Base-by-base conservation (phyloP, 2,888 invertebrate genomes). In the Argynnis bischoffii region DNA sequence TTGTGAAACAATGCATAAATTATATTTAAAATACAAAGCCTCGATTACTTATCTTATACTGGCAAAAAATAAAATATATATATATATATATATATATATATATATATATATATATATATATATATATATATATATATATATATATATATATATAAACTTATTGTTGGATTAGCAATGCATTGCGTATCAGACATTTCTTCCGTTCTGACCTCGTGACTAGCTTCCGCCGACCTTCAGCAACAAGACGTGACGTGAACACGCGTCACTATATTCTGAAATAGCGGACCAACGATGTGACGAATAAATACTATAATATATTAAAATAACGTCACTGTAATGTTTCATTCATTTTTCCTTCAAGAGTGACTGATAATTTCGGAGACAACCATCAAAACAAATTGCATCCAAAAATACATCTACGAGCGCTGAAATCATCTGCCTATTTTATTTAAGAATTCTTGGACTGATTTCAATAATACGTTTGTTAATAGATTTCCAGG, bases 201-300 rank as follows among this genome's bases (percentile, higher is more conserved):
- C 47, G 15, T 53, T 47, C 63, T 53, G 59, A 60, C 67, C 65
- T 64, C 65, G 67, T 71, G 69, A 72, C 69, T 64, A 64, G 70
- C 53, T 72, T 73, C 71, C 72, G 72, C 46, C 61, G 75, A 67
- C 75, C 74, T 75, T 75, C 71, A 35, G 68, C 60, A 46, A 64
- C 15, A 47, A 47, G 8, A 50, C 56, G 66, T 73, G 72, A 74
- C 75, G 74, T 69, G 48, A 16, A 11, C 26, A 14, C 48, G 61
- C 72, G 75, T 75, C 72, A 73, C 48, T 46, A 51, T 60, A 55
- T 41, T 64, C 71, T 35, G 55, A 71, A 70, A 72, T 74, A 73
- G 72, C 60, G 15, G 15, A 18, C 59, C 60, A 57, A 50, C 50
- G 50, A 56, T 56, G 55, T 59, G 67, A 67, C 64, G 41, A 63